Evolutionary conservation across 2,113 vertebrate genomes (phyloP).

Genomic region (Zapus hudsonius): DNA sequence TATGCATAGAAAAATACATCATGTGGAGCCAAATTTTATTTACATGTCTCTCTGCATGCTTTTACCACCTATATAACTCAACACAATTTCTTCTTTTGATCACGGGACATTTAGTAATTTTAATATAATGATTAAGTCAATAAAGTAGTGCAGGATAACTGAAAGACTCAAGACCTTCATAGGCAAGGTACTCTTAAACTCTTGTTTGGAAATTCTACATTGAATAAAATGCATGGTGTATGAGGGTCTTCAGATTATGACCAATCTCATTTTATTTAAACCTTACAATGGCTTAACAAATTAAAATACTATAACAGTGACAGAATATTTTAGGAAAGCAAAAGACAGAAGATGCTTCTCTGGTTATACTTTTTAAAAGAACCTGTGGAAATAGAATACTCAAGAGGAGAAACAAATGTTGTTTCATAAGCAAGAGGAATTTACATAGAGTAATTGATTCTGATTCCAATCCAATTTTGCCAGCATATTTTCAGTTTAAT

Average conservation of each 20-base stretch:
- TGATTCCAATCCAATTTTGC: constrained; percentile 74
- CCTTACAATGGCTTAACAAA: constrained; percentile 9
- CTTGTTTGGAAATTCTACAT: constrained; percentile 25
- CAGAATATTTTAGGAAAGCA: not conserved
- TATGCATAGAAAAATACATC: not conserved
- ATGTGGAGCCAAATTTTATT: not conserved
- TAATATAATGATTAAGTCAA: constrained; percentile 6
- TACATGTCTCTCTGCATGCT: not conserved
- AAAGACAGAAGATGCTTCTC: not conserved
- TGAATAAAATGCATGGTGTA: not conserved
- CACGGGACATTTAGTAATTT: not conserved
- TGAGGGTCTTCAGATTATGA: not conserved
- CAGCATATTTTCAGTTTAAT: constrained; percentile 78
- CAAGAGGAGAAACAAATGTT: constrained; percentile 56
- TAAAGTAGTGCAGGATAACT: not conserved
- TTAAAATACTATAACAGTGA: not conserved
- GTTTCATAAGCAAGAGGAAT: constrained; percentile 68
- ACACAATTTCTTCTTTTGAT: not conserved
- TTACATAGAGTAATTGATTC: constrained; percentile 74
- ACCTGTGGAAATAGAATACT: constrained; percentile 42
- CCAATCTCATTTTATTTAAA: not conserved
- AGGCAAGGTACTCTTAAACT: not conserved
- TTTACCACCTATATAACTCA: not conserved
- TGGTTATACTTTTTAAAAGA: constrained; percentile 56
- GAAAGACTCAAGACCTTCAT: not conserved